Percentiles rank a stretch among this genome's conserved stretches.
Conservation (phyloP, 2,113 vertebrate species). For the Anguilla rostrata region DNA sequence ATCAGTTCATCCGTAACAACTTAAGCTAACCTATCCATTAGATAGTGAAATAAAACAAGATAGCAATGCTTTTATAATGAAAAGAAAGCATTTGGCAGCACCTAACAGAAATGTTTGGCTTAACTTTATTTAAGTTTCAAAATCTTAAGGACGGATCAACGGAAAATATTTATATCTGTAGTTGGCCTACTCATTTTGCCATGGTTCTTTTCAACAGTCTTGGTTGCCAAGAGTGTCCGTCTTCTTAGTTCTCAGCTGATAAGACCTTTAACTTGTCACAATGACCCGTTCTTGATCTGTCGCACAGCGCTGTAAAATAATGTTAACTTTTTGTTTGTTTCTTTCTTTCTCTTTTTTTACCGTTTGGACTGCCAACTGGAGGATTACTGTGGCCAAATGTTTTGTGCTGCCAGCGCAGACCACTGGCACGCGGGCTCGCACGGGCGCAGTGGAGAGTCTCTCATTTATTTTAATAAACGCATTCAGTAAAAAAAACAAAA, state of each 20-base stretch:
- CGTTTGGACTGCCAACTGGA: background rate
- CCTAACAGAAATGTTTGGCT: background rate
- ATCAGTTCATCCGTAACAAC: slow-evolving; percentile 23
- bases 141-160: background rate
- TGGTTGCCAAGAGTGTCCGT: background rate
- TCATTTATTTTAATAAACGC: background rate
- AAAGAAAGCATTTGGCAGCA: background rate
- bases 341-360: background rate
- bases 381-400: background rate
- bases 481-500: background rate
- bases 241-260: background rate
- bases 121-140: background rate
- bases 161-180: background rate
- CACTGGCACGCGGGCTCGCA: too few species aligned
- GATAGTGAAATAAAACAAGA: background rate
- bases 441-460: background rate
- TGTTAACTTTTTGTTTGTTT: background rate
- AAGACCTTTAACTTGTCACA: background rate
- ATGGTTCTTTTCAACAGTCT: background rate
- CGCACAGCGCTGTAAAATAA: background rate
- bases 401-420: background rate
- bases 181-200: too few species aligned
- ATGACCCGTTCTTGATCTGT: background rate
- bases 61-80: background rate
- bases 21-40: slow-evolving; percentile 26